Evolutionary conservation across 2,888 invertebrate genomes (phyloP).

Genomic region (Xestobium rufovillosum): DNA sequence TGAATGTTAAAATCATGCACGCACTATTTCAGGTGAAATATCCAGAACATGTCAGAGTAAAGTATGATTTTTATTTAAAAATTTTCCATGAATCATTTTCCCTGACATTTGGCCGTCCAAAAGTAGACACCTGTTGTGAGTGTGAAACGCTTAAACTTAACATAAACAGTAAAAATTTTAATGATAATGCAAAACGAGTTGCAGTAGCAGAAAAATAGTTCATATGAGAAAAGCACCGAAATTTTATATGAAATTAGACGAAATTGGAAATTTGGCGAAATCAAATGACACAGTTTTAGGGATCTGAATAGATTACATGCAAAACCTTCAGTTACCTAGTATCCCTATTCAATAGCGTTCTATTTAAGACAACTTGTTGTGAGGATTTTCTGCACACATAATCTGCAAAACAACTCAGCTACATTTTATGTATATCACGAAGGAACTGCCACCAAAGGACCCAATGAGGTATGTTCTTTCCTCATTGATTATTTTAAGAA

Average conservation of each 20-base stretch:
- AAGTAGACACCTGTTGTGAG: conserved; percentile 4
- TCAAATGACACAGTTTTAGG: conserved; percentile 10
- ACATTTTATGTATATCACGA: conserved; percentile 1
- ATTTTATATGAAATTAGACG: conserved; percentile 16
- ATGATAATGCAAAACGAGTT: conserved; percentile 18
- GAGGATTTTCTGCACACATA: conserved; percentile 18
- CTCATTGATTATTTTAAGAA: conserved; percentile 7
- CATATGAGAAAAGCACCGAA: conserved; percentile 20
- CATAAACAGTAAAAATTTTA: conserved; percentile 9
- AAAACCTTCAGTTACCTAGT: conserved; percentile 11
- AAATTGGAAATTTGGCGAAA: conserved; percentile 6
- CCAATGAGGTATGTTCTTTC: conserved; percentile 3
- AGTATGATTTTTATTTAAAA: conserved; percentile 12
- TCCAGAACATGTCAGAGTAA: conserved; percentile 10
- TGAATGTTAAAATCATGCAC: conserved; percentile 12
- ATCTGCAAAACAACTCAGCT: conserved; percentile 11
- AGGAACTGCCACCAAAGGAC: conserved; percentile 3
- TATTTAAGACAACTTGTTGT: conserved; percentile 21
- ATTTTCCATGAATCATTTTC: conserved; percentile 13
- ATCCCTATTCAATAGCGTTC: conserved; percentile 23
- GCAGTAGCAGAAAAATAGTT: conserved; percentile 18
- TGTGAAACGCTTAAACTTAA: conserved; percentile 10
- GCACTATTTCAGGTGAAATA: conserved; percentile 2
- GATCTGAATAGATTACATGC: conserved; percentile 15
- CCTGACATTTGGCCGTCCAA: conserved; percentile 5